Percentiles rank a stretch among this genome's conserved stretches.
These are phyloP conservation scores for Hylomyscus alleni DNA, from an alignment of 2,797 vertebrate genomes.

Conservation along the genomic window DNA sequence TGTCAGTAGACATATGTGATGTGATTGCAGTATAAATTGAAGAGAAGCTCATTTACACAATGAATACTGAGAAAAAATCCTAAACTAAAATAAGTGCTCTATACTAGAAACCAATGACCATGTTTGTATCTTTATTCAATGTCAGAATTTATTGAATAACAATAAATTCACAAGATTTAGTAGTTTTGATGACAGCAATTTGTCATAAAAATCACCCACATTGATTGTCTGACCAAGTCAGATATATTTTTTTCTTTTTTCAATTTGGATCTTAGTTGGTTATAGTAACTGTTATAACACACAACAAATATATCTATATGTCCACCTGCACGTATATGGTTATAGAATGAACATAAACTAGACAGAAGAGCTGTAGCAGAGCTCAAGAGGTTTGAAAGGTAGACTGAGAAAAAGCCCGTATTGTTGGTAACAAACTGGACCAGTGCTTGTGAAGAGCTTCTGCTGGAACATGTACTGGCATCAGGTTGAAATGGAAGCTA, in stretches of 20 bases:
- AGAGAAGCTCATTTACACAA: conserved; percentile 11
- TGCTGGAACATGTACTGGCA: neutral
- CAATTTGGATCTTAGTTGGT: neutral
- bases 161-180: neutral
- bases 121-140: neutral
- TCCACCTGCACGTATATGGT: neutral
- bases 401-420: neutral
- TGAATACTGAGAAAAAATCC: neutral
- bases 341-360: neutral
- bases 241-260: neutral
- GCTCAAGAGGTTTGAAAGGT: neutral
- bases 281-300: neutral
- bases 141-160: neutral
- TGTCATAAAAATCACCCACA: neutral
- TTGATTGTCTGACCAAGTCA: neutral
- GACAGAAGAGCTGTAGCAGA: neutral
- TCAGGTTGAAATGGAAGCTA: neutral
- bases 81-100: neutral
- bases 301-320: neutral
- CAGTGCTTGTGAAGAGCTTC: neutral
- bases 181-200: neutral
- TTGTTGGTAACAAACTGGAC: neutral
- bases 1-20: neutral
- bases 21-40: neutral
- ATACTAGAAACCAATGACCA: neutral